Percentiles rank a stretch among this genome's conserved stretches.
phyloP scores from a whole-genome alignment of 2,113 vertebrate genomes.

The Eira barbara region DNA sequence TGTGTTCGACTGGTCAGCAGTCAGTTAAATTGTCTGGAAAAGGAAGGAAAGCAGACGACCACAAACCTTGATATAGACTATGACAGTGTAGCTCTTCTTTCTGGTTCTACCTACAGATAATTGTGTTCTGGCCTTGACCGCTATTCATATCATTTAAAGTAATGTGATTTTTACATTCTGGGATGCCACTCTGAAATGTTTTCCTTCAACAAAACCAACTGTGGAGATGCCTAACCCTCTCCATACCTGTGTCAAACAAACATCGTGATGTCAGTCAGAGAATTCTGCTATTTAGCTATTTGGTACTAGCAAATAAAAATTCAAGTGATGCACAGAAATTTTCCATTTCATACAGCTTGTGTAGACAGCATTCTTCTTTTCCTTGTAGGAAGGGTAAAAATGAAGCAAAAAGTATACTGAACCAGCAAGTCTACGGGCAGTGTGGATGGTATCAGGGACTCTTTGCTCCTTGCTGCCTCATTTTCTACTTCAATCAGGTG shows the following conservation, averaged over 20 bases:
- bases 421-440: not conserved
- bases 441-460: not conserved
- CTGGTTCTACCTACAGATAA: constrained; percentile 54
- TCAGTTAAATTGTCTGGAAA: constrained; percentile 41
- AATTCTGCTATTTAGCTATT: not conserved
- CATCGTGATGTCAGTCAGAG: not conserved
- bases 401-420: not conserved
- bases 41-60: constrained; percentile 65
- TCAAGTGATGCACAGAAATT: not conserved
- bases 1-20: constrained; percentile 49
- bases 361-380: not conserved
- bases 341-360: not conserved
- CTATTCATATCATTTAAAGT: constrained; percentile 64
- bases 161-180: constrained; percentile 71
- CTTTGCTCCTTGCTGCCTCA: not conserved
- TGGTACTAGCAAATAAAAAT: not conserved
- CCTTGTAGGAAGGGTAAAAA: not conserved
- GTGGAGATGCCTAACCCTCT: not conserved
- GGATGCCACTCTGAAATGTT: constrained; percentile 44
- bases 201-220: constrained; percentile 12
- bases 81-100: constrained; percentile 45
- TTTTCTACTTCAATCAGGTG: not conserved
- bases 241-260: not conserved
- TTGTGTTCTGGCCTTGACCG: constrained; percentile 59
- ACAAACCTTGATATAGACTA: constrained; percentile 29